Evolutionary conservation across 2,113 vertebrate genomes (phyloP).

Genomic region (Pangasianodon hypophthalmus): DNA sequence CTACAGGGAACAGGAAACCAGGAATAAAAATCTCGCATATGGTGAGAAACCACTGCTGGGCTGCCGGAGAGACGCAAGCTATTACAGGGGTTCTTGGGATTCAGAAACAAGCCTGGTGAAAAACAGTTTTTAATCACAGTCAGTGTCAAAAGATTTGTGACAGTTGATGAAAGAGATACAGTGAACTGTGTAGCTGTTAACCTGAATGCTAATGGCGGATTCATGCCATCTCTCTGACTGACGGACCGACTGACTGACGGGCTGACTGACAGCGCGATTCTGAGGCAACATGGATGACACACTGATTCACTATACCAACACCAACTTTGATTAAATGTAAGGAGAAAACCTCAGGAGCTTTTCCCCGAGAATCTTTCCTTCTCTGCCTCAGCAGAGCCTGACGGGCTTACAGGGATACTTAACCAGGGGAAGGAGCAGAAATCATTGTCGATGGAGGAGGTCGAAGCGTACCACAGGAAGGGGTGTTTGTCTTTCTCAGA

Average conservation of each 20-base stretch:
- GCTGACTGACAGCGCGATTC: constrained; percentile 13
- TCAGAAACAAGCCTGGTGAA: constrained; percentile 59
- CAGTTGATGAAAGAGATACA: constrained; percentile 66
- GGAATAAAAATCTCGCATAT: constrained; percentile 48
- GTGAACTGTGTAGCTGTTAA: constrained; percentile 67
- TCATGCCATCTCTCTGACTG: constrained; percentile 61
- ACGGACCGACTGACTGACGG: constrained; percentile 53
- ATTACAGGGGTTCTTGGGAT: constrained; percentile 38
- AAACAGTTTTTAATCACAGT: constrained; percentile 62
- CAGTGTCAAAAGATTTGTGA: constrained; percentile 62
- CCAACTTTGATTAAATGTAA: constrained; percentile 61
- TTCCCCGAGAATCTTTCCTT: constrained; percentile 25
- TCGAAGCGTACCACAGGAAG: constrained; percentile 35
- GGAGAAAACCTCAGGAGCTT: constrained; percentile 33
- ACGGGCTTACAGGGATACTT: constrained; percentile 3
- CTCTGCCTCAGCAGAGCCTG: not conserved
- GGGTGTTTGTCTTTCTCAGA: constrained; percentile 70
- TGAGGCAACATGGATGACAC: constrained; percentile 34
- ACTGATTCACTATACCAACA: constrained; percentile 52
- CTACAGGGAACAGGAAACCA: constrained; percentile 56
- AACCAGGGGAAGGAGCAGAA: constrained; percentile 7
- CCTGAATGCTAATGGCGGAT: constrained; percentile 64
- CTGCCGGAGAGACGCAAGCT: constrained; percentile 30
- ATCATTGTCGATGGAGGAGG: constrained; percentile 50
- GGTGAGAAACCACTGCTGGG: constrained; percentile 58